Conservation (phyloP, 2,888 invertebrate species). For the Synanthedon vespiformis region DNA sequence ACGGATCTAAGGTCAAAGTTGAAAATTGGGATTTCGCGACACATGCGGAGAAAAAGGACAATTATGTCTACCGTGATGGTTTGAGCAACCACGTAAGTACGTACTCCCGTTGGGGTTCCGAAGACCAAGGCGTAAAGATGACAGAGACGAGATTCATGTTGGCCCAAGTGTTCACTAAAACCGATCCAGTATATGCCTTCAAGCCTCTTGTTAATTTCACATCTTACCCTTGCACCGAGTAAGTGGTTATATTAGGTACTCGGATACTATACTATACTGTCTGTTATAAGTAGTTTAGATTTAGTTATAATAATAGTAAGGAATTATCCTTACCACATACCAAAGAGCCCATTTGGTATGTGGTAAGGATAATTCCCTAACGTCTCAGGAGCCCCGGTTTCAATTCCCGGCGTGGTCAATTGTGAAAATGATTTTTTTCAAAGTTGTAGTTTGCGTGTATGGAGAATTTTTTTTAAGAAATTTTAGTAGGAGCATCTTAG, state of each 20-base stretch:
- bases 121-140: slow-evolving; percentile 40
- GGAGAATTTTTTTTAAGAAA: too few species aligned
- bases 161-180: slow-evolving; percentile 48
- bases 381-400: too few species aligned
- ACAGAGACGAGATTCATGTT: slow-evolving; percentile 62
- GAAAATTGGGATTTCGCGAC: slow-evolving; percentile 54
- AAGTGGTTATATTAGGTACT: slow-evolving; percentile 13
- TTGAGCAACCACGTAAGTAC: slow-evolving; percentile 60
- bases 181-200: slow-evolving; percentile 49
- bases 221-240: slow-evolving; percentile 62
- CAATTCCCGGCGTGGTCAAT: too few species aligned
- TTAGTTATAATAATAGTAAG: too few species aligned
- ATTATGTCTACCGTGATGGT: slow-evolving; percentile 55
- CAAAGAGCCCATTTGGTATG: too few species aligned
- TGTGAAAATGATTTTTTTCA: too few species aligned
- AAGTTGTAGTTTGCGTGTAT: too few species aligned
- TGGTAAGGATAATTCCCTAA: too few species aligned
- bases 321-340: too few species aligned
- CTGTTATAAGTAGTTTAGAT: too few species aligned
- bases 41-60: slow-evolving; percentile 58
- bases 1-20: slow-evolving; percentile 45
- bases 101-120: slow-evolving; percentile 50
- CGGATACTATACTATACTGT: too few species aligned
- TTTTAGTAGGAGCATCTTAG: too few species aligned
- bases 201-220: slow-evolving; percentile 60